Conservation (phyloP, 1,140 invertebrate species). For the Drosophila ercepeae region DNA sequence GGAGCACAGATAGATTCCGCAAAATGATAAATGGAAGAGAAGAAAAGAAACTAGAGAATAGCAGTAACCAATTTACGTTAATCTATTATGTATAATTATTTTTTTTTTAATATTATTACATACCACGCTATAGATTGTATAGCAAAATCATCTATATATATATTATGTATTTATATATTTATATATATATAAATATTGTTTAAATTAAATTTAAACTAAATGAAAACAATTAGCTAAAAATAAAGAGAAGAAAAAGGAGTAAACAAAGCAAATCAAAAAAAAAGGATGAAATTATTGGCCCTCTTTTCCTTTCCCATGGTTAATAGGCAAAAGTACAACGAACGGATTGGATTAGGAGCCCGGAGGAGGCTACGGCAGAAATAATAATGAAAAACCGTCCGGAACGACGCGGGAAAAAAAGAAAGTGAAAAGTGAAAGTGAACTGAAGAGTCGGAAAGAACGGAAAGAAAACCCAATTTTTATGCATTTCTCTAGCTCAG, state of each 20-base stretch:
- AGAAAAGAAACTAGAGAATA: constrained; percentile 18
- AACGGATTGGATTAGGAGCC: constrained; percentile 24
- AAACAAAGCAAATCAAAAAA: constrained; percentile 26
- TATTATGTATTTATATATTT: background rate
- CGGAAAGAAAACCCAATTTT: constrained; percentile 1
- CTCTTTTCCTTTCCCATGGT: background rate
- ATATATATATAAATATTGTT: constrained; percentile 42
- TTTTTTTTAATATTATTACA: constrained; percentile 60
- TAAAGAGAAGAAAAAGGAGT: constrained; percentile 39
- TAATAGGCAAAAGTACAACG: constrained; percentile 53
- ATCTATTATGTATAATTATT: constrained; percentile 35
- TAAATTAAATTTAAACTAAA: constrained; percentile 58
- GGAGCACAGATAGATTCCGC: constrained; percentile 11
- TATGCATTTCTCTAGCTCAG: constrained; percentile 28
- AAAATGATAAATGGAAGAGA: too few relatives aligned
- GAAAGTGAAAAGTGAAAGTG: background rate
- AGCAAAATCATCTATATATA: constrained; percentile 46
- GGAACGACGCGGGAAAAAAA: background rate
- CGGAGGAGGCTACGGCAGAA: background rate
- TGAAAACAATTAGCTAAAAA: constrained; percentile 53
- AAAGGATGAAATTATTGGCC: constrained; percentile 31
- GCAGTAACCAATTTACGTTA: constrained; percentile 59
- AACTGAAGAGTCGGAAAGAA: background rate
- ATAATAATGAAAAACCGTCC: constrained; percentile 3
- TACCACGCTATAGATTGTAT: constrained; percentile 53